phyloP scores from a whole-genome alignment of 92 coral and sea anemone genomes.

The Scolanthus callimorphus region DNA sequence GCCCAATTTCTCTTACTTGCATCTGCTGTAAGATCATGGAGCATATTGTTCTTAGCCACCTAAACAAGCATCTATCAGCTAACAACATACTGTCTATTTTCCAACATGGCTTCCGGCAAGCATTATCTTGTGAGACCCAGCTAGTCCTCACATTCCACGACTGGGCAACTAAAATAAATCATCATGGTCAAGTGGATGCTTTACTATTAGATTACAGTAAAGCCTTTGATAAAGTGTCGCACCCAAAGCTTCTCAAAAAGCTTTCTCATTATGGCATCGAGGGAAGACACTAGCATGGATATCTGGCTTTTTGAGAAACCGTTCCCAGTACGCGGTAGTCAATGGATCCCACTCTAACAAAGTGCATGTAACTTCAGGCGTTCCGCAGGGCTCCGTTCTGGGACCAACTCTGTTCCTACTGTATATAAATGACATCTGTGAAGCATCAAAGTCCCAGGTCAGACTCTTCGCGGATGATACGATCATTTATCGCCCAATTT shows the following conservation, averaged over 20 bases:
- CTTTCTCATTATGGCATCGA: constrained; percentile 31
- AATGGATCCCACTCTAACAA: constrained; percentile 19
- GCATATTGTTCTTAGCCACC: constrained; percentile 28
- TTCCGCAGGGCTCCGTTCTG: constrained; percentile 23
- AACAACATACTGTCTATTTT: constrained; percentile 11
- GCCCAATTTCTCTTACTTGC: constrained; percentile 23
- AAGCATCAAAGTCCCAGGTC: neutral
- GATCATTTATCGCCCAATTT: constrained; percentile 7
- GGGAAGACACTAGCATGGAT: constrained; percentile 25
- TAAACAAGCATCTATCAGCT: constrained; percentile 21
- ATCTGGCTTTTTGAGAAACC: constrained; percentile 13
- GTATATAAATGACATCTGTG: constrained; percentile 8
- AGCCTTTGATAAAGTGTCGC: constrained; percentile 38
- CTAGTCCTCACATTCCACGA: constrained; percentile 27
- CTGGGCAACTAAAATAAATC: constrained; percentile 40
- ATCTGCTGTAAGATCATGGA: constrained; percentile 34
- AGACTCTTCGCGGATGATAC: constrained; percentile 19
- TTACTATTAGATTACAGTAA: constrained; percentile 16
- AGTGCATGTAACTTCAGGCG: constrained; percentile 10
- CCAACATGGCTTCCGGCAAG: constrained; percentile 22
- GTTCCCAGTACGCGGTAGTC: constrained; percentile 31
- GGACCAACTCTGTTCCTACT: constrained; percentile 24
- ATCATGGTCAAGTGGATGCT: too few relatives aligned
- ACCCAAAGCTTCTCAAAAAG: constrained; percentile 22
- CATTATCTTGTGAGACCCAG: constrained; percentile 29